A percentile compares a stretch with the other conserved stretches of the same genome.
These are phyloP conservation scores for Chromis chromis DNA, from an alignment of 2,797 vertebrate species.

Conservation along the genomic window DNA sequence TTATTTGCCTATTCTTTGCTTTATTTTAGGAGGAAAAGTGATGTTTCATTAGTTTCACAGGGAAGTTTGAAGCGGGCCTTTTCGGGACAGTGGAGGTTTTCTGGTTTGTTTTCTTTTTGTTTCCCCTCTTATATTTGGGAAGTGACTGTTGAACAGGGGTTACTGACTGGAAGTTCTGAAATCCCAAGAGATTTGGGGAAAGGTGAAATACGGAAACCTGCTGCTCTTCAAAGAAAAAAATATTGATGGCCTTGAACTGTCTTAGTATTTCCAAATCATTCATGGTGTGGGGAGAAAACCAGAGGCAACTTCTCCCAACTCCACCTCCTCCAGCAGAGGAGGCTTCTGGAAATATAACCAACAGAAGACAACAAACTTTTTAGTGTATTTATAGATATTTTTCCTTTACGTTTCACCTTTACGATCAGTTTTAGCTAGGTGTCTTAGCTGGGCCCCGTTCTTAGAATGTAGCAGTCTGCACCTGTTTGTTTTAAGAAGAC, in stretches of 20 bases:
- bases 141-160: constrained; percentile 81
- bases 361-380: constrained; percentile 86
- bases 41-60: constrained; percentile 63
- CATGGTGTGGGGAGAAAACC: constrained; percentile 69
- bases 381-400: constrained; percentile 89
- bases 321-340: constrained; percentile 80
- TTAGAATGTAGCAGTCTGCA: constrained; percentile 94
- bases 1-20: constrained; percentile 53
- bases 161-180: constrained; percentile 79
- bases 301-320: constrained; percentile 62
- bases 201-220: constrained; percentile 88
- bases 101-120: constrained; percentile 63
- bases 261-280: constrained; percentile 88
- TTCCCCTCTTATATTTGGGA: constrained; percentile 72
- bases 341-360: constrained; percentile 85
- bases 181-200: constrained; percentile 77
- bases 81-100: constrained; percentile 73
- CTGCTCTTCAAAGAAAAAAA: constrained; percentile 89
- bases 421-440: constrained; percentile 83
- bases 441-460: constrained; percentile 86
- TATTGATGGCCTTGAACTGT: constrained; percentile 90
- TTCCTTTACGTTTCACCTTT: constrained; percentile 81
- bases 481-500: constrained; percentile 85
- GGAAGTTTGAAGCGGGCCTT: constrained; percentile 68
- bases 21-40: constrained; percentile 64